Percentiles rank a stretch among this genome's conserved stretches.
Evolutionary conservation across 64 coral and sea anemone species (phyloP).

Genomic region (Porites lutea): DNA sequence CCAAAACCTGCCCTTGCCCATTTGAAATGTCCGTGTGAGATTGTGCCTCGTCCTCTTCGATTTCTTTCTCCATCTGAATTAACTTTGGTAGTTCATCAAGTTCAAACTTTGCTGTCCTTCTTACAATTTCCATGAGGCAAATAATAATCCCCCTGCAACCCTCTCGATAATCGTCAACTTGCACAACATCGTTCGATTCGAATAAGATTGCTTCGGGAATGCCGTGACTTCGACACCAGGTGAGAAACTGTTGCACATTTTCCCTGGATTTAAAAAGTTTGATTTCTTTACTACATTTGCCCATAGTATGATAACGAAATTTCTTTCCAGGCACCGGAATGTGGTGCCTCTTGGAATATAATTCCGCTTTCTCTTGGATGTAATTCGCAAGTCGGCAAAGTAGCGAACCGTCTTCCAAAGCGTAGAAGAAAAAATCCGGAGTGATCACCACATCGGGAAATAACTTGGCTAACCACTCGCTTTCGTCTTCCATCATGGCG

Average conservation of each 20-base stretch:
- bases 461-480: constrained; percentile 87
- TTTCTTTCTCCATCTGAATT: constrained; percentile 95
- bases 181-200: constrained; percentile 94
- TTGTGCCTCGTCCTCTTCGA: constrained; percentile 85
- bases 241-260: constrained; percentile 95
- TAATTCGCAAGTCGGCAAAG: constrained; percentile 92
- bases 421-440: constrained; percentile 95
- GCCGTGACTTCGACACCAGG: constrained; percentile 88
- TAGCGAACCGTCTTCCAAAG: constrained; percentile 90
- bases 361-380: constrained; percentile 85
- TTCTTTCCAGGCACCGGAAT: constrained; percentile 91
- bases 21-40: constrained; percentile 54
- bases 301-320: constrained; percentile 68
- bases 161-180: constrained; percentile 91
- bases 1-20: constrained; percentile 71
- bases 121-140: constrained; percentile 96
- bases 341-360: constrained; percentile 56
- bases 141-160: constrained; percentile 92
- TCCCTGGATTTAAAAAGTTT: constrained; percentile 92
- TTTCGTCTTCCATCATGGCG: constrained; percentile 96
- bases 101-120: constrained; percentile 79
- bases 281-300: constrained; percentile 68
- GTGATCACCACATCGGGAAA: constrained; percentile 88
- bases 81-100: constrained; percentile 84
- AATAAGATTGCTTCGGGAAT: constrained; percentile 95